phyloP scores from a whole-genome alignment of 2,113 vertebrate species.

The Heteronetta atricapilla region DNA sequence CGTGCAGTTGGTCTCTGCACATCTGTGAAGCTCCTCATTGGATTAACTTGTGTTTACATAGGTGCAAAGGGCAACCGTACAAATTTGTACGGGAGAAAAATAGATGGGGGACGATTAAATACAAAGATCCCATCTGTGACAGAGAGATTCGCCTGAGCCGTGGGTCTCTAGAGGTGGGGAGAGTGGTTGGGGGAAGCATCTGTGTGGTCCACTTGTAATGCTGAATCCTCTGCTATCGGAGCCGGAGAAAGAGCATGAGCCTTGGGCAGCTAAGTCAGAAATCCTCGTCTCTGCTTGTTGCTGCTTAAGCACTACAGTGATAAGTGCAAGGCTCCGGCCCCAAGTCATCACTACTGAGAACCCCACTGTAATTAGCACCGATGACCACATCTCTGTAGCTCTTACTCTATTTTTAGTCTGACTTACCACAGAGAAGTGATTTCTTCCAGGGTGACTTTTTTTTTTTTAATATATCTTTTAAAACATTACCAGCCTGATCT shows the following conservation, averaged over 20 bases:
- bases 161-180: not conserved
- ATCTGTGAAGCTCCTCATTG: not conserved
- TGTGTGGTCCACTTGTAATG: not conserved
- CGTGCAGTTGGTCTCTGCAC: not conserved
- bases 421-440: not conserved
- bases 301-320: fast-evolving
- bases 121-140: not conserved
- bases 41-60: not conserved
- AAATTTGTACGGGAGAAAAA: not conserved
- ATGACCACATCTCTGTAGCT: not conserved
- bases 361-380: not conserved
- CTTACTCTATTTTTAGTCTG: not conserved
- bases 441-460: not conserved
- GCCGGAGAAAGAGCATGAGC: not conserved
- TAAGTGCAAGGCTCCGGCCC: not conserved
- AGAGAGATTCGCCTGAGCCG: not conserved
- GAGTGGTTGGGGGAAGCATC: not conserved
- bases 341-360: not conserved
- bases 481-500: not conserved
- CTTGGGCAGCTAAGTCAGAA: fast-evolving
- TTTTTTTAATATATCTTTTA: not conserved
- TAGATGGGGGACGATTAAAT: not conserved
- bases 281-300: not conserved
- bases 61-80: not conserved
- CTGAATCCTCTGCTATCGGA: fast-evolving